A percentile compares a stretch with the other conserved stretches of the same genome.
phyloP scores from a whole-genome alignment of 1,140 invertebrate species.

The Aricia agestis region DNA sequence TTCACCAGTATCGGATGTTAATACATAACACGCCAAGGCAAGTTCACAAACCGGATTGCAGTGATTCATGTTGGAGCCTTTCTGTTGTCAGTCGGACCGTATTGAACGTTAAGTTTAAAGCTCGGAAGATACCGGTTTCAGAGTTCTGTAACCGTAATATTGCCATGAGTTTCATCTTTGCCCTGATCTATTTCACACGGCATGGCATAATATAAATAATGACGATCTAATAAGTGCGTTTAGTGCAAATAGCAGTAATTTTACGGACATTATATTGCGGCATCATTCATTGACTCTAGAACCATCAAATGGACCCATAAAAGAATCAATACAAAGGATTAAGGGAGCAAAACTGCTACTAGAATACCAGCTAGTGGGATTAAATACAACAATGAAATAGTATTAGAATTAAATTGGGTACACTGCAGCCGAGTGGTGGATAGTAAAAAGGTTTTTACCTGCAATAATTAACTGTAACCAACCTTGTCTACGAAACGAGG shows the following conservation, averaged over 20 bases:
- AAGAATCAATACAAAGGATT: too few relatives aligned
- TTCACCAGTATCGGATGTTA: neutral
- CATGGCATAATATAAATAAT: neutral
- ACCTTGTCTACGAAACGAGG: neutral
- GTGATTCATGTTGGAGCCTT: conserved; percentile 10
- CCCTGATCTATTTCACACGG: neutral
- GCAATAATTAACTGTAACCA: neutral
- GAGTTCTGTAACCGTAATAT: neutral
- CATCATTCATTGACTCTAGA: neutral
- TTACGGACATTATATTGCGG: neutral
- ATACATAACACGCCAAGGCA: neutral
- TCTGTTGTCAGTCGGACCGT: neutral
- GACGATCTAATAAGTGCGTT: neutral
- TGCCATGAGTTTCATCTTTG: neutral
- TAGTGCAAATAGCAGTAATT: neutral
- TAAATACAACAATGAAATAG: too few relatives aligned
- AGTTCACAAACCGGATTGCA: conserved; percentile 2
- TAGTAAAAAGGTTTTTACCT: neutral
- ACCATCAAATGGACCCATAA: neutral
- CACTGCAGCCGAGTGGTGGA: neutral
- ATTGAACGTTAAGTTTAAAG: neutral
- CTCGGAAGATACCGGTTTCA: conserved; percentile 4
- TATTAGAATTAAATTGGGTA: neutral
- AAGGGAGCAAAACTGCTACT: too few relatives aligned
- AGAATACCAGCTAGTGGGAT: too few relatives aligned